A percentile compares a stretch with the other conserved stretches of the same genome.
These are phyloP conservation scores for Lamellibrachia columna DNA, from an alignment of 2,888 invertebrate genomes.

Conservation along the genomic window DNA sequence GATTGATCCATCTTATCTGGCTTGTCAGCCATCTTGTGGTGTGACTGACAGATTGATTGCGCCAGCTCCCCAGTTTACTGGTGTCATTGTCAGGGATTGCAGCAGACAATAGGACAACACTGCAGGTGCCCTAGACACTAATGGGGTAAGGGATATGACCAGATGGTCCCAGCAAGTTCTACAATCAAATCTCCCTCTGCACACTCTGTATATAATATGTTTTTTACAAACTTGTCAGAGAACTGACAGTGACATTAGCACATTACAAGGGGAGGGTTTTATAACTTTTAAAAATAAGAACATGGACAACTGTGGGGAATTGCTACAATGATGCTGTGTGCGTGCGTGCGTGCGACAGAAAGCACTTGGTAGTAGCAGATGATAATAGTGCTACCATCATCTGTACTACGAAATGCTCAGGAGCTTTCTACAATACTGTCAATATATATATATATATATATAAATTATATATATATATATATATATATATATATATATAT, in stretches of 20 bases:
- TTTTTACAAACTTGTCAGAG: not conserved
- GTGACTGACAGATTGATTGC: not conserved
- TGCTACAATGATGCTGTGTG: not conserved
- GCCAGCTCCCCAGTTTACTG: not conserved
- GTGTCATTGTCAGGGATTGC: not conserved
- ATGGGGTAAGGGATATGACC: not conserved
- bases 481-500: too few relatives aligned
- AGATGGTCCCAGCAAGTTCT: not conserved
- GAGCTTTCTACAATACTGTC: too few relatives aligned
- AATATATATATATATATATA: too few relatives aligned
- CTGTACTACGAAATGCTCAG: too few relatives aligned
- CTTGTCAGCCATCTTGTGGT: not conserved
- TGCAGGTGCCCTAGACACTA: not conserved
- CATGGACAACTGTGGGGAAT: not conserved
- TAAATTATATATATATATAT: too few relatives aligned
- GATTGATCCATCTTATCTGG: slow-evolving; percentile 13
- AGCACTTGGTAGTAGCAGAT: too few relatives aligned
- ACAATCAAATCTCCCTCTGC: not conserved
- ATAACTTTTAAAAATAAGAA: not conserved
- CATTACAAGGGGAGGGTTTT: not conserved
- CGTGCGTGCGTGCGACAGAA: too few relatives aligned
- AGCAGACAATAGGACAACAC: not conserved
- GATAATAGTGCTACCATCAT: too few relatives aligned
- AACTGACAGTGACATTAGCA: not conserved
- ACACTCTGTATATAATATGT: not conserved